Base-by-base conservation (phyloP, 2,797 vertebrate species). In the Remorina albescens region DNA sequence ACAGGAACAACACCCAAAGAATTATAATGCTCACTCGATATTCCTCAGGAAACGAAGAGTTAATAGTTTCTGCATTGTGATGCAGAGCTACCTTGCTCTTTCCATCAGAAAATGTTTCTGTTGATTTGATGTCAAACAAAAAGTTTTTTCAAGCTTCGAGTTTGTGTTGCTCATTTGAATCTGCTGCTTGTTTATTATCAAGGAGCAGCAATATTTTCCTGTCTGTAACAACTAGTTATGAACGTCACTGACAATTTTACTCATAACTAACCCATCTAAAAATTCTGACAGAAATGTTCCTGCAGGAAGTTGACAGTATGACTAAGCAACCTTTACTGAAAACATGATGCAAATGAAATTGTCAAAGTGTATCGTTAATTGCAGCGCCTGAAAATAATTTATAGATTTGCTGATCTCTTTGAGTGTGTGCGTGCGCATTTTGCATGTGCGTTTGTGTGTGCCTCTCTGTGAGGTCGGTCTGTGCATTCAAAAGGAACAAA, bases 401-500 rank as follows among this genome's bases (percentile, higher is more conserved):
- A 13, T 32, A 2, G 72, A 3, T 72, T 36, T n/a, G 8, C 34
- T 46, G 30, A 30, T 46, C 37, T 32, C 32, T 69, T 47, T 28
- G n/a, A 51, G 51, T 55, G 36, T 39, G n/a, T 44, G 23, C 37
- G 16, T 67, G 19, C 53, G 26, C 41, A 28, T 25, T 47, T 6
- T 25, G 11, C 28, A 4, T 28, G 13, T 37, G 10, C 34, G 8
- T n/a, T 47, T 39, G 23, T 51, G 23, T 21, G 50, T 25, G 16
- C 36, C 16, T 57, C 56, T 74, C 64, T 73, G 37, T 15, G 11
- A 67, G 39, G 54, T 65, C 74, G 82, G 67, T 69, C 75, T 83
- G 80, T 85, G 83, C 78, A 78, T 85, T 78, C 81, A 81, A 4
- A 66, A 47, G 69, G 80, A 78, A 84, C 80, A 83, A 84, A 74